These are phyloP conservation scores for Prochilodus magdalenae DNA, from an alignment of 2,113 vertebrate genomes.

Conservation along the genomic window DNA sequence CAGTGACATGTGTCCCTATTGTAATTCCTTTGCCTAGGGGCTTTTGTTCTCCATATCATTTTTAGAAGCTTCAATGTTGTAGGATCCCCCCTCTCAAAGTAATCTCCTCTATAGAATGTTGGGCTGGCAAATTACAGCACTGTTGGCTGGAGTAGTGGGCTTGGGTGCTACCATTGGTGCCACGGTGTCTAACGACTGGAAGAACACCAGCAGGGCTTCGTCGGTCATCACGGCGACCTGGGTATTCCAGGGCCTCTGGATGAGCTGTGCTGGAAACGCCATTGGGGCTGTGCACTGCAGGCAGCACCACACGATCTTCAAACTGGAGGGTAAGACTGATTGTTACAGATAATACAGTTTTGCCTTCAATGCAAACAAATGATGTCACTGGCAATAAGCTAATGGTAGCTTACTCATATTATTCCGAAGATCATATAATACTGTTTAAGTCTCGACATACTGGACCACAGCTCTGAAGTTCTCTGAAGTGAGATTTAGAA, in stretches of 20 bases:
- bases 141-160: slow-evolving; percentile 84
- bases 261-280: slow-evolving; percentile 92
- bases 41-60: slow-evolving; percentile 51
- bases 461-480: no score
- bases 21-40: slow-evolving; percentile 64
- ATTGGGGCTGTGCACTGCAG: slow-evolving; percentile 90
- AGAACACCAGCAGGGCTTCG: slow-evolving; percentile 88
- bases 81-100: slow-evolving; percentile 29
- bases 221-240: slow-evolving; percentile 95
- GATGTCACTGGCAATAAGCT: no score
- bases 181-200: slow-evolving; percentile 91
- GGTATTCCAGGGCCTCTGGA: slow-evolving; percentile 95
- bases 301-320: slow-evolving; percentile 87
- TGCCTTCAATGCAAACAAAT: background rate
- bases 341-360: background rate
- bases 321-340: slow-evolving; percentile 83
- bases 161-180: slow-evolving; percentile 86
- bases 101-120: slow-evolving; percentile 72
- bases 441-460: no score
- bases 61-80: background rate
- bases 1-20: slow-evolving; percentile 71
- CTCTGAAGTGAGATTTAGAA: no score
- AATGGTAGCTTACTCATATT: no score
- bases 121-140: slow-evolving; percentile 84
- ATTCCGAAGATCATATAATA: no score